A percentile compares a stretch with the other conserved stretches of the same genome.
Conservation (phyloP, 2,797 vertebrate species). For the Limosa lapponica region DNA sequence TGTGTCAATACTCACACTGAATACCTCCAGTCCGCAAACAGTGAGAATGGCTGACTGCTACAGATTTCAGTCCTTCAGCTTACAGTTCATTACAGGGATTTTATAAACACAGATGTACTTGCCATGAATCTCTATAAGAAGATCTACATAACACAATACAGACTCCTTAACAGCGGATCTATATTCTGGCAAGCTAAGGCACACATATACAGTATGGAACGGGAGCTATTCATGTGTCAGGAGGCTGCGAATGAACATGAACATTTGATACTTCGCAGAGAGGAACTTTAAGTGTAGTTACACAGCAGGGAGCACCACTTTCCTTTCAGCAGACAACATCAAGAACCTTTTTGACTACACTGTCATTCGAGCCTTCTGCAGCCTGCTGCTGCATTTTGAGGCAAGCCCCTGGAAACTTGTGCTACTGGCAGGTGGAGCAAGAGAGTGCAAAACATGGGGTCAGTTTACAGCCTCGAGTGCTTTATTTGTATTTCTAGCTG, state of each 20-base stretch:
- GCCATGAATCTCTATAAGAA: background rate
- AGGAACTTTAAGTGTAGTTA: background rate
- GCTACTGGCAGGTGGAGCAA: background rate
- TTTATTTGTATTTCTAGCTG: conserved; percentile 13
- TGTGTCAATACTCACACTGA: background rate
- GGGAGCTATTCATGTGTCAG: background rate
- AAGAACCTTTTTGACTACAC: background rate
- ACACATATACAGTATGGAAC: fast-evolving
- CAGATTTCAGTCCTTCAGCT: background rate
- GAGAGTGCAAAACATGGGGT: background rate
- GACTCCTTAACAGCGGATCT: background rate
- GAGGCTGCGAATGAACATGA: background rate
- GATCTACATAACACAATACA: background rate
- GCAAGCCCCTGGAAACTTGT: background rate
- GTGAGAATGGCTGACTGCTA: background rate
- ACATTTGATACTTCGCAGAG: background rate
- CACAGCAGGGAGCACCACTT: background rate
- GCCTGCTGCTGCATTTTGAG: background rate
- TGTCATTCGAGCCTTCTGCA: background rate
- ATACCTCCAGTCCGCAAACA: background rate
- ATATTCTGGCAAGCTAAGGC: background rate
- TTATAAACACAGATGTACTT: background rate
- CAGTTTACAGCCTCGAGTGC: background rate
- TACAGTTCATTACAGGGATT: background rate
- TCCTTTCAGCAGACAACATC: background rate